Conservation (phyloP, 2,888 invertebrate genomes). For the Cenopis cana region DNA sequence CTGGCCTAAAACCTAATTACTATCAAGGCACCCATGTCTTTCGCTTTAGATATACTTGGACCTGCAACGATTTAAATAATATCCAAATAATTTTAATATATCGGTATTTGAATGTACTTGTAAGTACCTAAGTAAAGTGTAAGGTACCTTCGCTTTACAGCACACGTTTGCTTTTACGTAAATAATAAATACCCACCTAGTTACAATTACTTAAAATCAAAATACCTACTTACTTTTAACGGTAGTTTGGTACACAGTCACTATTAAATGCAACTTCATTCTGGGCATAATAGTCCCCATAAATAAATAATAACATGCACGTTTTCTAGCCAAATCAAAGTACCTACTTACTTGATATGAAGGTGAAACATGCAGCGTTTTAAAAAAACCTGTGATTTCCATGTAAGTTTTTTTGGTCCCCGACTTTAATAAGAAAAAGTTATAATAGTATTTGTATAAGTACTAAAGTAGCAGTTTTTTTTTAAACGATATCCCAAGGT, state of each 20-base stretch:
- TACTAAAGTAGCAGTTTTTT: too few species aligned
- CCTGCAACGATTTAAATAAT: neutral
- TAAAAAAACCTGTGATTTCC: too few species aligned
- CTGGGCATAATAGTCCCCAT: neutral
- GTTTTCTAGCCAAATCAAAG: neutral
- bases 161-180: too few species aligned
- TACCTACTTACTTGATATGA: neutral
- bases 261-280: conserved; percentile 37
- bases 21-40: neutral
- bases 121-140: too few species aligned
- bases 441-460: too few species aligned
- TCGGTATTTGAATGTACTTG: neutral
- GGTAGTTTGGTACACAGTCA: conserved; percentile 4
- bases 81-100: neutral
- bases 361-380: neutral
- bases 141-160: too few species aligned
- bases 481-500: too few species aligned
- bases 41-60: neutral
- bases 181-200: neutral
- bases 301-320: neutral
- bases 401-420: neutral
- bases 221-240: neutral
- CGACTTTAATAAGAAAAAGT: too few species aligned
- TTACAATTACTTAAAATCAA: neutral
- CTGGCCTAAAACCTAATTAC: neutral